phyloP scores from a whole-genome alignment of 2,797 vertebrate genomes.

The Gobionotothen gibberifrons region DNA sequence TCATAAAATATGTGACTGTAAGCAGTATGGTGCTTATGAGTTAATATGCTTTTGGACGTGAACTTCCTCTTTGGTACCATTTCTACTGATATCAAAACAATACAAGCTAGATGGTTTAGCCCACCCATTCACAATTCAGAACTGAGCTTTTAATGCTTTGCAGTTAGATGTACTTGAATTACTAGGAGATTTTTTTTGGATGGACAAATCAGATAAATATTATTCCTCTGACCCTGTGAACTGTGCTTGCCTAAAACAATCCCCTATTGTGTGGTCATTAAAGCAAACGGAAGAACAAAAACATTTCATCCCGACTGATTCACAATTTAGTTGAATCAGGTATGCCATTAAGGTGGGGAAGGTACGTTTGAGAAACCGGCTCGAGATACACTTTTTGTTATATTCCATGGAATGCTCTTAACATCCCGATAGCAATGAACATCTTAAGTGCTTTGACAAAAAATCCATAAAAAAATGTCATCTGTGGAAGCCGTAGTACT shows the following conservation, averaged over 20 bases:
- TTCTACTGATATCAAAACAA: background rate
- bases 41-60: background rate
- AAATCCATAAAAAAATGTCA: no score
- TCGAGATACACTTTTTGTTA: no score
- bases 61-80: background rate
- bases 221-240: background rate
- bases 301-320: background rate
- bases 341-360: background rate
- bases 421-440: no score
- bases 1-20: background rate
- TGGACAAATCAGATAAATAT: background rate
- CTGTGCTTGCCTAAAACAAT: background rate
- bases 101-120: background rate
- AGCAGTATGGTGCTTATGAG: background rate
- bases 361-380: no score
- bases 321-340: background rate
- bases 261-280: background rate
- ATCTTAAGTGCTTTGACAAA: no score
- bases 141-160: conserved; percentile 4
- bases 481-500: no score
- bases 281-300: background rate
- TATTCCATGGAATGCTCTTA: no score
- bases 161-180: conserved; percentile 6
- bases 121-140: background rate
- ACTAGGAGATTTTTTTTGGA: background rate